Evolutionary conservation across 2,797 vertebrate species (phyloP).

Genomic region (Gambelia wislizenii): DNA sequence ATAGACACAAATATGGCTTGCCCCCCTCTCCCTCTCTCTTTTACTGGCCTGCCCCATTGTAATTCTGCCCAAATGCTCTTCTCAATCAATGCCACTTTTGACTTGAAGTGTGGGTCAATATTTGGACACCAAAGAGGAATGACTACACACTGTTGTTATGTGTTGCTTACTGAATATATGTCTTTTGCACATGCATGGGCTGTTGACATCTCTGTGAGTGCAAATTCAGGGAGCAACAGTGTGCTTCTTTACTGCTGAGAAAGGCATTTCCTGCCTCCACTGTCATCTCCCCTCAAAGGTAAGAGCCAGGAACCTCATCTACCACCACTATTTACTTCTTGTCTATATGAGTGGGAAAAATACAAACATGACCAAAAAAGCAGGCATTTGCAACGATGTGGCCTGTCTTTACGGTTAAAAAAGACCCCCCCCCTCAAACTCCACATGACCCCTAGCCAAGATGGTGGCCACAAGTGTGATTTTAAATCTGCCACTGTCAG

Average conservation of each 20-base stretch:
- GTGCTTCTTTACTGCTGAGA: not conserved
- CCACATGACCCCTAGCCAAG: too few relatives aligned
- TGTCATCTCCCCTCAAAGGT: too few relatives aligned
- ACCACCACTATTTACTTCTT: too few relatives aligned
- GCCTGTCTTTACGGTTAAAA: too few relatives aligned
- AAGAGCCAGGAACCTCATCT: not conserved
- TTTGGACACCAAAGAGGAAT: not conserved
- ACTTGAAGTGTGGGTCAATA: not conserved
- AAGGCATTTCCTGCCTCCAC: not conserved
- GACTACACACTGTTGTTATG: not conserved
- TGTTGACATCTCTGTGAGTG: not conserved
- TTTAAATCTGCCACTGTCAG: too few relatives aligned
- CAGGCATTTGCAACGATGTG: too few relatives aligned
- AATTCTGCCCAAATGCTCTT: conserved; percentile 53
- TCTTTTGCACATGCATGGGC: not conserved
- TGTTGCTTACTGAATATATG: not conserved
- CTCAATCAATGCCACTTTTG: conserved; percentile 44
- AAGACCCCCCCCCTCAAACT: too few relatives aligned
- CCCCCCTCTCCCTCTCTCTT: conserved; percentile 38
- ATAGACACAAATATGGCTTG: not conserved
- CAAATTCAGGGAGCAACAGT: not conserved
- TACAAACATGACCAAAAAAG: too few relatives aligned
- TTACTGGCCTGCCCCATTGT: conserved; percentile 66
- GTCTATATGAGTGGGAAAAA: too few relatives aligned
- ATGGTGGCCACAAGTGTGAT: too few relatives aligned